Percentiles rank a stretch among this genome's conserved stretches.
Evolutionary conservation across 1,140 invertebrate genomes (phyloP).

Genomic region (Halesus radiatus): DNA sequence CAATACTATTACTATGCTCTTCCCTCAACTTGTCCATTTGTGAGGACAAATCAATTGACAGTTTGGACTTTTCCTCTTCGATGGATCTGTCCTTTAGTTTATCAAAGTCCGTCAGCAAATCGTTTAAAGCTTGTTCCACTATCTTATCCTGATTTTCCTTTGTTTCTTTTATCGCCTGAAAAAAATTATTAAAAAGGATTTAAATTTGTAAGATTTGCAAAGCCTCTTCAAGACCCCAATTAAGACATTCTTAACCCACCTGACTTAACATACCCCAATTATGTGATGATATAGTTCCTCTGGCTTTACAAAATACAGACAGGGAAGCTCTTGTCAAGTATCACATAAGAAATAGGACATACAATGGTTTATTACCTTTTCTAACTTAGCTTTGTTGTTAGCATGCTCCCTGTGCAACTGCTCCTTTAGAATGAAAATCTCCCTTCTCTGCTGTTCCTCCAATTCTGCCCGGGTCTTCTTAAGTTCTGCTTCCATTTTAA

Average conservation of each 20-base stretch:
- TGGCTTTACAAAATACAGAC: too few species aligned
- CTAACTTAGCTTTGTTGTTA: conserved; percentile 69
- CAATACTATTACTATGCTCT: conserved; percentile 64
- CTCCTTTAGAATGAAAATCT: conserved; percentile 63
- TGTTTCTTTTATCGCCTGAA: conserved; percentile 62
- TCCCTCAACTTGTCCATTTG: conserved; percentile 52
- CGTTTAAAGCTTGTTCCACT: conserved; percentile 63
- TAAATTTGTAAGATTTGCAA: too few species aligned
- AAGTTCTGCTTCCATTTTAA: conserved; percentile 69
- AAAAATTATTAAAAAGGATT: conserved; percentile 7
- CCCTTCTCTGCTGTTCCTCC: conserved; percentile 69
- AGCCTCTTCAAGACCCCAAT: too few species aligned
- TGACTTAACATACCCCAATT: too few species aligned
- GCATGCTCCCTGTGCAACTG: conserved; percentile 66
- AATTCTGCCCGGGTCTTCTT: conserved; percentile 70
- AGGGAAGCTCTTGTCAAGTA: too few species aligned
- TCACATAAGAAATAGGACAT: too few species aligned
- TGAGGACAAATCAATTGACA: conserved; percentile 67
- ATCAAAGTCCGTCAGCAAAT: conserved; percentile 63
- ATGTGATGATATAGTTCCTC: too few species aligned
- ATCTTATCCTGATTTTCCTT: conserved; percentile 65
- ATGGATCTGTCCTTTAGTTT: conserved; percentile 64
- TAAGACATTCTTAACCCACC: too few species aligned
- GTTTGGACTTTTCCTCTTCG: conserved; percentile 61
- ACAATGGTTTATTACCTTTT: conserved; percentile 63